Base-by-base conservation (phyloP, 2,797 vertebrate species). In the Alosa sapidissima region DNA sequence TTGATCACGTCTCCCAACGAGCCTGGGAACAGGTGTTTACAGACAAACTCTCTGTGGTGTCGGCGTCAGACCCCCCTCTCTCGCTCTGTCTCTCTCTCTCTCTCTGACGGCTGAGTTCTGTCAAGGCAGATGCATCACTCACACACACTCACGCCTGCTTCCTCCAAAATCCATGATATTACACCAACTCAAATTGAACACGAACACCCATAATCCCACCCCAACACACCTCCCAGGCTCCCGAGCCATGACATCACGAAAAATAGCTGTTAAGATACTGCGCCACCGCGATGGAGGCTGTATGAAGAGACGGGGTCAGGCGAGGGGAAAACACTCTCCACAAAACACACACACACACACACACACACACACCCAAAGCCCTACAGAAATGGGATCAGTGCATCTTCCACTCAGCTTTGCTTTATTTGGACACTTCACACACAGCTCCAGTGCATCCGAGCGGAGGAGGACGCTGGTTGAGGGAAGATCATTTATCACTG, bases 1-100 rank as follows among this genome's bases (percentile, higher is more conserved):
- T 91, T 92, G 82, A 89, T 90, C 90, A 86, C 58, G 83, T 86
- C 86, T 89, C 91, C 87, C 81, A 88, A 90, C 75, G 45, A 81
- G 82, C 60, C 83, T 49, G 84, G 86, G 89, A 91, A 89, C 83
- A 84, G 84, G 88, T 90, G 89, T 90, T 91, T 90, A 88, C 87
- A 89, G 85, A 81, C 78, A 49, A 86, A 85, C 87, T 91, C 88
- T 86, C 85, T 54, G 54, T 52, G 13, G 51, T 2, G 10, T 52
- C 13, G 8, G 60, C 19, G 58, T 24, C 58, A n/a, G 19, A 65
- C 60, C n/a, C n/a, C 6, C n/a, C 60, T 28, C 60, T 8, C 60
- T 60, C n/a, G 3, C 28, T 28, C 28, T 28, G 28, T 28, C 28
- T 28, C 28, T 28, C 28, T 28, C 28, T 28, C 62, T 84, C 36